A percentile compares a stretch with the other conserved stretches of the same genome.
phyloP scores from a whole-genome alignment of 2,113 vertebrate genomes.

The Climacteris rufus region DNA sequence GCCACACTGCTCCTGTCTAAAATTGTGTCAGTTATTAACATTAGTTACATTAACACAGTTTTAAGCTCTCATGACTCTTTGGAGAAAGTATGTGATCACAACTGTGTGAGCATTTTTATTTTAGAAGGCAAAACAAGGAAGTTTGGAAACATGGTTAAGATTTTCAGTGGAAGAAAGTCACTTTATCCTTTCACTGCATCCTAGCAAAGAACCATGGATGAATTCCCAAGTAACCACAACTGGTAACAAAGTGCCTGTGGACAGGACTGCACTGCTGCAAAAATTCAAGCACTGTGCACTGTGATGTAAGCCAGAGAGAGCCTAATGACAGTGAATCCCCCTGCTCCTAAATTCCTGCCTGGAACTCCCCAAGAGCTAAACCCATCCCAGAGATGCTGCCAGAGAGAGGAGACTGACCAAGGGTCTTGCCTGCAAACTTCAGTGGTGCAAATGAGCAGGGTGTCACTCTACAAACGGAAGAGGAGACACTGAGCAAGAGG shows the following conservation, averaged over 20 bases:
- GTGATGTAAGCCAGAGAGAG: neutral
- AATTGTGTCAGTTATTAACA: neutral
- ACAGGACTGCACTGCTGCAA: neutral
- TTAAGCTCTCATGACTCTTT: neutral
- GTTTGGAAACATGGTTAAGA: neutral
- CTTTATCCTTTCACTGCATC: neutral
- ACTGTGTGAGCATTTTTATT: neutral
- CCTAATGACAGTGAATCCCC: neutral
- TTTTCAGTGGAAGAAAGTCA: neutral
- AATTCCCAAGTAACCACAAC: neutral
- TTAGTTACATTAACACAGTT: neutral
- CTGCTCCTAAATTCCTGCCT: neutral
- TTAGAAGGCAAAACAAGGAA: neutral
- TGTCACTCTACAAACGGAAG: neutral
- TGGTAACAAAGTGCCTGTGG: fast-evolving
- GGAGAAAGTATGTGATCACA: neutral
- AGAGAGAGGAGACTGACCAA: neutral
- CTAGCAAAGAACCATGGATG: fast-evolving
- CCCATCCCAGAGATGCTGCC: neutral
- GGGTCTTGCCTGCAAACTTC: neutral
- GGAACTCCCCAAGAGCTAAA: neutral
- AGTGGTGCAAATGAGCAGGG: neutral
- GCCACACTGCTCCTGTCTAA: neutral
- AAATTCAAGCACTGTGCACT: neutral
- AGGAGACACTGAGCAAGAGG: neutral